phyloP scores from a whole-genome alignment of 2,797 vertebrate species.

The Erithacus rubecula region DNA sequence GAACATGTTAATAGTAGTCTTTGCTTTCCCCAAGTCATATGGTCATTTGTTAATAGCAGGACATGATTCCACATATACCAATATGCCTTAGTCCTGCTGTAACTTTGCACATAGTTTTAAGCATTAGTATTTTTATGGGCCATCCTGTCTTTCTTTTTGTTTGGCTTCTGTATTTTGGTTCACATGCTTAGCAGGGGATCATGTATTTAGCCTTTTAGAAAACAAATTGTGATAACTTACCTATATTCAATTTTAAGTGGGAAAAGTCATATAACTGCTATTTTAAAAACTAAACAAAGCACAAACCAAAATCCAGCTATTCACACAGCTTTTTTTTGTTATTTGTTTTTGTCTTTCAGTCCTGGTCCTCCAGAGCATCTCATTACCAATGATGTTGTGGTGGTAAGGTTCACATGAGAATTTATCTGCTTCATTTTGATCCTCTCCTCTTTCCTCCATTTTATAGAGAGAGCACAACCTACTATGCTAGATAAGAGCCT shows the following conservation, averaged over 20 bases:
- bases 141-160: neutral
- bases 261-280: neutral
- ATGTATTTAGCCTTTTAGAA: neutral
- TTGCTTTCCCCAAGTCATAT: neutral
- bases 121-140: neutral
- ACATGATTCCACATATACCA: neutral
- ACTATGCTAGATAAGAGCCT: neutral
- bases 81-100: neutral
- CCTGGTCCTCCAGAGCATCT: slow-evolving; percentile 65
- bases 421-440: neutral
- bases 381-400: slow-evolving; percentile 80
- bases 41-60: neutral
- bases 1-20: neutral
- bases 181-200: neutral
- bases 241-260: neutral
- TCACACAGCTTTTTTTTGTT: neutral
- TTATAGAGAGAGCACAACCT: neutral
- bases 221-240: neutral
- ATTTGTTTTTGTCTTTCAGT: slow-evolving; percentile 65
- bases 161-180: neutral
- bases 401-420: slow-evolving; percentile 73
- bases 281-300: neutral
- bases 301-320: neutral
- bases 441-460: neutral
- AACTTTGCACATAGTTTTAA: neutral